These are phyloP conservation scores for Cheilosia scutellata DNA, from an alignment of 2,888 invertebrate species.

Conservation along the genomic window DNA sequence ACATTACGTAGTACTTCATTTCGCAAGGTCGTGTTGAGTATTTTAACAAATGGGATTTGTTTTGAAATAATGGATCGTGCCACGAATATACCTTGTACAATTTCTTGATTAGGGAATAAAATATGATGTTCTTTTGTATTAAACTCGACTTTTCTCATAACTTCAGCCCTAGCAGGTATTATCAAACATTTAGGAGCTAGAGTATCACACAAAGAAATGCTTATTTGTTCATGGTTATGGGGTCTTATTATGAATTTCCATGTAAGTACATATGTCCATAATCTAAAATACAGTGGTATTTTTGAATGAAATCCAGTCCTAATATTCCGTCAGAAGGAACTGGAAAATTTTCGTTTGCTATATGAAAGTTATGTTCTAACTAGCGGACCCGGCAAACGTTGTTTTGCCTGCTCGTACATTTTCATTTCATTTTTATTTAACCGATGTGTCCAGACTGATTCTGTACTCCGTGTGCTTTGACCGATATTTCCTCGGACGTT, in stretches of 20 bases:
- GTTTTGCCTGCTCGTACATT: too few species aligned
- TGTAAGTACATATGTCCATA: neutral
- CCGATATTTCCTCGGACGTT: too few species aligned
- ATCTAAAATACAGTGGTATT: slow-evolving; percentile 24
- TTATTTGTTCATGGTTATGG: neutral
- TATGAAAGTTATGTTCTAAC: slow-evolving; percentile 13
- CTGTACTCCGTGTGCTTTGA: too few species aligned
- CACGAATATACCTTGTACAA: slow-evolving; percentile 12
- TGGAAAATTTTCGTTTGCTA: slow-evolving; percentile 11
- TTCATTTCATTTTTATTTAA: too few species aligned
- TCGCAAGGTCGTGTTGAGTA: slow-evolving; percentile 24
- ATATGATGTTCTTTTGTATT: slow-evolving; percentile 2
- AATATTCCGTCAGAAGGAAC: slow-evolving; percentile 15
- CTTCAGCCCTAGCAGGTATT: slow-evolving; percentile 23
- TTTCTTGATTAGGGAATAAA: slow-evolving; percentile 15
- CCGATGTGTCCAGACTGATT: too few species aligned
- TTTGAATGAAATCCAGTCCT: slow-evolving; percentile 24
- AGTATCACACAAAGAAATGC: neutral
- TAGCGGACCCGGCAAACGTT: too few species aligned
- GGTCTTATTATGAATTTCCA: neutral
- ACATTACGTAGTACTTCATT: neutral
- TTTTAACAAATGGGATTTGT: slow-evolving; percentile 17
- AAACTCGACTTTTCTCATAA: neutral
- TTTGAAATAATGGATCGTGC: slow-evolving; percentile 15
- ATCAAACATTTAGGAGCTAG: neutral